These are phyloP conservation scores for Pediacus dermestoides DNA, from an alignment of 2,888 invertebrate species.

Conservation along the genomic window DNA sequence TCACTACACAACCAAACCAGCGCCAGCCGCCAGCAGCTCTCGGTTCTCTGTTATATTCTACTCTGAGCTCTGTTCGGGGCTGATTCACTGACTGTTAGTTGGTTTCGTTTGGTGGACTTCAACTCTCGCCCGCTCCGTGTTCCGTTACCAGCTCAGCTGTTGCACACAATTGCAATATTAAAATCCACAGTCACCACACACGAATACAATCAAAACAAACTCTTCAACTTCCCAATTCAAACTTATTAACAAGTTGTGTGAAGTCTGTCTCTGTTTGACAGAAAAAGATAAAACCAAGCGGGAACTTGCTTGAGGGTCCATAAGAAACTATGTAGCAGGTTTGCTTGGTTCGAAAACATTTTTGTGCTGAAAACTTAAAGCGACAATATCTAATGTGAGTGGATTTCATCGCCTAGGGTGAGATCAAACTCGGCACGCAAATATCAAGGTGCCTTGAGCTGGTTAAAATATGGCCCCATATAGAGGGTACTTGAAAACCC, in stretches of 20 bases:
- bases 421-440: conserved; percentile 27
- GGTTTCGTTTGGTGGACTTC: no score
- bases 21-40: conserved; percentile 11
- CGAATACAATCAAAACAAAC: conserved; percentile 9
- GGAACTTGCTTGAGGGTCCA: conserved; percentile 33
- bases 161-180: conserved; percentile 15
- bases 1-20: conserved; percentile 11
- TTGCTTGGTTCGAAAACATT: conserved; percentile 32
- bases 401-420: conserved; percentile 34
- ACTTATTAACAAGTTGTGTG: conserved; percentile 21
- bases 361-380: conserved; percentile 19
- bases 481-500: conserved; percentile 34
- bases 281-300: conserved; percentile 33
- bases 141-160: conserved; percentile 17
- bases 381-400: conserved; percentile 20
- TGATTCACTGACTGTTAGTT: no score
- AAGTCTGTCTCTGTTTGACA: conserved; percentile 21
- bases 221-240: conserved; percentile 12
- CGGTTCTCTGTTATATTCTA: conserved; percentile 5
- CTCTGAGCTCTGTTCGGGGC: no score
- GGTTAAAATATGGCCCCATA: conserved; percentile 39
- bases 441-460: conserved; percentile 37
- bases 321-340: conserved; percentile 38
- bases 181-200: conserved; percentile 13
- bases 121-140: no score